Evolutionary conservation across 2,888 invertebrate genomes (phyloP).

Genomic region (Rhaphigaster nebulosa): DNA sequence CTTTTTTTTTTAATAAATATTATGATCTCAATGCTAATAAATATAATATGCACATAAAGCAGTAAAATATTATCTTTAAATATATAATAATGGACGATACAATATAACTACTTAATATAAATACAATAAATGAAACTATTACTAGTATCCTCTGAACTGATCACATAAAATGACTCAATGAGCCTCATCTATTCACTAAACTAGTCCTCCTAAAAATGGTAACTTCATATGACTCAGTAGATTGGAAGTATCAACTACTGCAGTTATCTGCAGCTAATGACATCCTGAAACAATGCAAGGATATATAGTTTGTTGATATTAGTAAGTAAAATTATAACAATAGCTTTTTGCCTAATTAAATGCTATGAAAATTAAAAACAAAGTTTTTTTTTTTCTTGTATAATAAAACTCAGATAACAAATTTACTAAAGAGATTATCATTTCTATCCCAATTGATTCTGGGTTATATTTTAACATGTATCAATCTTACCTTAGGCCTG

Average conservation of each 20-base stretch:
- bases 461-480: neutral
- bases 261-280: constrained; percentile 9
- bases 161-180: neutral
- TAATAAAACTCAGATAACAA: neutral
- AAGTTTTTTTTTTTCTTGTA: neutral
- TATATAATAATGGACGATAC: neutral
- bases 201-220: neutral
- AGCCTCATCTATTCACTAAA: neutral
- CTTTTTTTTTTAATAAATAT: neutral
- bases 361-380: neutral
- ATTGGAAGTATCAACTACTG: constrained; percentile 14
- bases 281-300: constrained; percentile 1
- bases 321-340: neutral
- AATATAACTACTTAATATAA: neutral
- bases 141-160: neutral
- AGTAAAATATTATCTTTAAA: neutral
- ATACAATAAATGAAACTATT: neutral
- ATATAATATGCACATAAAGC: neutral
- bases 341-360: neutral
- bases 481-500: neutral
- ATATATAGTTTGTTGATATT: neutral
- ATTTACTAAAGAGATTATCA: neutral
- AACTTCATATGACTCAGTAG: neutral
- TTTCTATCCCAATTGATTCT: neutral
- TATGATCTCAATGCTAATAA: neutral